Evolutionary conservation across 2,888 invertebrate species (phyloP).

Genomic region (Eudasyphora cyanicolor): DNA sequence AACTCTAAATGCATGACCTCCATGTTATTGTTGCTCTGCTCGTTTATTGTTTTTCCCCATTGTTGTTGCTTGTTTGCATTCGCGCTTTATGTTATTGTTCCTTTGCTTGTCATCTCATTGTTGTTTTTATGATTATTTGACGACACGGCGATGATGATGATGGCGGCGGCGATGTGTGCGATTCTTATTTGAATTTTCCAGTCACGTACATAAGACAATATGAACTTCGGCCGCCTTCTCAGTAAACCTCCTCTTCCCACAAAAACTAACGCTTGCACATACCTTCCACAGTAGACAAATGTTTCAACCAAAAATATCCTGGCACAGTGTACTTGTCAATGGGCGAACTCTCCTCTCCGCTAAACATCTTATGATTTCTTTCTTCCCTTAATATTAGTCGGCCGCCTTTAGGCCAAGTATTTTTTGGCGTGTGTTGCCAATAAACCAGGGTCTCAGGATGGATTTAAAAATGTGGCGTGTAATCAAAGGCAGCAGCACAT

Average conservation of each 20-base stretch:
- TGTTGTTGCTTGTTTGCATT: neutral
- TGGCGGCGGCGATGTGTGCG: neutral
- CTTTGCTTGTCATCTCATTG: neutral
- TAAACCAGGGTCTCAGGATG: neutral
- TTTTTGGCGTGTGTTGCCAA: neutral
- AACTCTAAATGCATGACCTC: neutral
- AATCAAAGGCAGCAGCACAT: constrained; percentile 4
- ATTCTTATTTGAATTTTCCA: constrained; percentile 18
- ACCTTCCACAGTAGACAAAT: neutral
- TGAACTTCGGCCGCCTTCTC: neutral
- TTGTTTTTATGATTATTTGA: neutral
- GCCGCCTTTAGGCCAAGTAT: neutral
- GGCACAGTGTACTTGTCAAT: neutral
- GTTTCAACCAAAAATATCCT: neutral
- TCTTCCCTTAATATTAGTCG: too few relatives aligned
- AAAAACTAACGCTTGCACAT: neutral
- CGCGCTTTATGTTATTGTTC: neutral
- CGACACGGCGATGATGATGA: too few relatives aligned
- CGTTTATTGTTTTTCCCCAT: neutral
- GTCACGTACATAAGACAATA: constrained; percentile 35
- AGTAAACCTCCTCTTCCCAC: neutral
- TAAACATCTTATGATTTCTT: too few relatives aligned
- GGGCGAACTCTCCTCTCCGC: too few relatives aligned
- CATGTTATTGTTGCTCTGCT: neutral
- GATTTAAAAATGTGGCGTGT: neutral